Evolutionary conservation across 1,140 invertebrate species (phyloP), one percentile per base, ranked within the genome.

Genomic region (Zaprionus lachaisei): DNA sequence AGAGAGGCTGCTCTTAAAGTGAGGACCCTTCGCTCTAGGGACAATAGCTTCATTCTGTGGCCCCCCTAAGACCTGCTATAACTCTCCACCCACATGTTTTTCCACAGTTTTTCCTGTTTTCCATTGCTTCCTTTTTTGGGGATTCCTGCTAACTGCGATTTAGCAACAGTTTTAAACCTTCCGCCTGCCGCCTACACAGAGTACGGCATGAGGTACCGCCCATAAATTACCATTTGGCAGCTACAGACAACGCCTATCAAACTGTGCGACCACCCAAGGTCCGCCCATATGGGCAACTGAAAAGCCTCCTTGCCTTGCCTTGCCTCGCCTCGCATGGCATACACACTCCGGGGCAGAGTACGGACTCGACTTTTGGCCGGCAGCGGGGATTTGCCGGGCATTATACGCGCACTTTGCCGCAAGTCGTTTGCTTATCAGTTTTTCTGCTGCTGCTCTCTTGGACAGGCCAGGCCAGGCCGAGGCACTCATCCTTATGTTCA

Each of bases 211-310:
- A 9, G 41, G 79, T 79, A 72, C 84, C 84, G 83, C 81, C 84
- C 84, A 87, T 87, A 87, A 87, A 87, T 87, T 89, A 89, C 86
- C 74, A 84, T 87, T 87, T 87, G 83, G 84, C 83, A 86, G 83
- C 79, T 85, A 73, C 81, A 79, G 63, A 55, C 67, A 66, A 66
- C 67, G 72, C 72, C 72, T 64, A 71, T 64, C 41, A 54, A 20
- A 51, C 54, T 34, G n/a, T 51, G 28, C n/a, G 41, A 17, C 26
- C 41, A 26, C 14, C 9, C 31, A 49, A 38, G 14, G 5, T 31
- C n/a, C 26, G 20, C n/a, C 51, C 72, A 75, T 75, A 75, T 75
- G 72, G 72, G 54, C 66, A 73, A 67, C 63, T 67, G 31, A 64
- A 79, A 79, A 61, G 73, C 55, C n/a, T n/a, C 9, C 31, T 34